phyloP scores from a whole-genome alignment of 1,140 invertebrate genomes.

The Sinonovacula constricta region DNA sequence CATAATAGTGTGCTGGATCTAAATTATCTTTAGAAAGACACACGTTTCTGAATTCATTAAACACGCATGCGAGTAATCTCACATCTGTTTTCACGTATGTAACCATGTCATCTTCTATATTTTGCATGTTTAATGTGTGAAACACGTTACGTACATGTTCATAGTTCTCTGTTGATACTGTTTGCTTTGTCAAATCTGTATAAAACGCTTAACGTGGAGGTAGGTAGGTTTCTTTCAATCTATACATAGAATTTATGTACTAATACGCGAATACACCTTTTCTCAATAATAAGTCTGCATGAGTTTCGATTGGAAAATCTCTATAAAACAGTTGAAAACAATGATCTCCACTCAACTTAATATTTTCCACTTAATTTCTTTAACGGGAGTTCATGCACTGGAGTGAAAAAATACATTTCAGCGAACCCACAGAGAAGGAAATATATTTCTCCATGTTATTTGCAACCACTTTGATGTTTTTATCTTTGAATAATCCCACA shows the following conservation, averaged over 20 bases:
- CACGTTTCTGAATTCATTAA: constrained; percentile 3
- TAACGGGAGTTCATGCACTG: neutral
- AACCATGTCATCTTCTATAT: neutral
- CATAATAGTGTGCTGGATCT: too few relatives aligned
- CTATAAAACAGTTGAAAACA: neutral
- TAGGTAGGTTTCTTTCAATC: too few relatives aligned
- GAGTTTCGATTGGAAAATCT: constrained; percentile 13
- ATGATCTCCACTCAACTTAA: neutral
- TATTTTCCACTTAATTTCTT: constrained; percentile 20
- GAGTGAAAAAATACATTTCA: constrained; percentile 6
- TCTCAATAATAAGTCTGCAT: constrained; percentile 17
- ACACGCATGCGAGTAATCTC: neutral
- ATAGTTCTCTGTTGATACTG: neutral
- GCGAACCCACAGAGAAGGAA: constrained; percentile 14
- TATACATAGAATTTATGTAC: too few relatives aligned
- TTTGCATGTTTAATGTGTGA: neutral
- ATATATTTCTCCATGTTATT: constrained; percentile 73
- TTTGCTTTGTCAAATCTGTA: neutral
- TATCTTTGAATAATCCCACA: constrained; percentile 58
- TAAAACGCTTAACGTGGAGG: neutral
- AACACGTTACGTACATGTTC: neutral
- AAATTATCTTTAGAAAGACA: constrained; percentile 1
- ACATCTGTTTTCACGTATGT: too few relatives aligned
- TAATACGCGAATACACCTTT: constrained; percentile 70
- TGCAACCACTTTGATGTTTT: constrained; percentile 67